Base-by-base conservation (phyloP, 1,140 invertebrate species). In the Neuroterus valhalla region DNA sequence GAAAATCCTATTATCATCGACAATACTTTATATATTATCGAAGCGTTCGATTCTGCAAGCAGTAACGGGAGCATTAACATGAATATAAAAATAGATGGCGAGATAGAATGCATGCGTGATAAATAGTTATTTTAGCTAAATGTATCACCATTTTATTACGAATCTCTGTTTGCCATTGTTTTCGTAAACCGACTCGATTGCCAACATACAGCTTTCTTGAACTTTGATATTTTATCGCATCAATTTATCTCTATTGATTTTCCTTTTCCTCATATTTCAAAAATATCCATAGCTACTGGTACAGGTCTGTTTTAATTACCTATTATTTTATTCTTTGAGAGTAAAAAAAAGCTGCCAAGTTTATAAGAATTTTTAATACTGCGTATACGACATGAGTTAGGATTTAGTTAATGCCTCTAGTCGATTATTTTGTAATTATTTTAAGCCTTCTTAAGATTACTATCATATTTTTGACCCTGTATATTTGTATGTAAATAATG, bases 361-460 rank as follows among this genome's bases (percentile, higher is more conserved):
- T n/a, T n/a, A 48, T 71, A 48, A 76, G 48, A 76, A 74, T 43
- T 23, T 38, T 17, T 66, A 66, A 76, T 62, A 55, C 66, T 48
- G 69, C 68, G 66, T 75, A 75, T 70, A 74, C 50, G 72, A 76
- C 43, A 73, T 71, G 23, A 75, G 50, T 74, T 81, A 76, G 62
- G 75, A 70, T 70, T 74, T 79, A 77, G 74, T 68, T 76, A 76
- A 80, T 78, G 73, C 74, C 75, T 84, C 83, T 84, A 84, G 83
- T 84, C 83, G 74, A 82, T 74, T 31, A 75, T 69, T 77, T 75
- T 23, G 55, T 62, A 62, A 62, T 62, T 62, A 62, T 66, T 70
- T 70, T 70, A 17, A 46, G 66, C 67, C 21, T 17, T 69, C 55
- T 26, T 62, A 38, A 38, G 31, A 38, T 62, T 62, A 62, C 14